These are phyloP conservation scores for Theristicus caerulescens DNA, from an alignment of 2,113 vertebrate genomes.

Conservation along the genomic window DNA sequence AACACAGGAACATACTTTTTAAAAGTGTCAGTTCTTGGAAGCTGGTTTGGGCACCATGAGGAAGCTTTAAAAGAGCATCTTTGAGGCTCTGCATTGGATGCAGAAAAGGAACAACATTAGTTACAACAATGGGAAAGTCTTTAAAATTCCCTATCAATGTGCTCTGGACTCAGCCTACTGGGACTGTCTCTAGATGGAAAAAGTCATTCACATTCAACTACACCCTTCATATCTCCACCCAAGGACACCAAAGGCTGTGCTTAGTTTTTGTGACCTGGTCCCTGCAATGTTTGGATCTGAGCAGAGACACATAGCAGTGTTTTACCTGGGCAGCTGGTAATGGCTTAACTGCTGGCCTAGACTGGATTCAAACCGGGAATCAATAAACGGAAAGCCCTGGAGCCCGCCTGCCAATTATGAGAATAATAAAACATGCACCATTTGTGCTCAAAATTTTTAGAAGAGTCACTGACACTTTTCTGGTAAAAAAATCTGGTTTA, in stretches of 20 bases:
- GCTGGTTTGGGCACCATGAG: neutral
- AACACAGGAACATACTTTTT: neutral
- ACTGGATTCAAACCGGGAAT: neutral
- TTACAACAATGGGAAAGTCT: neutral
- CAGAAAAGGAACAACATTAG: neutral
- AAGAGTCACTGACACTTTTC: neutral
- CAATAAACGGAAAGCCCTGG: neutral
- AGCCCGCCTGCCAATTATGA: accelerated
- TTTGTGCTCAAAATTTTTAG: neutral
- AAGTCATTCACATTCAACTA: neutral
- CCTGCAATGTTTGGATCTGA: neutral
- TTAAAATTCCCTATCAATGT: neutral
- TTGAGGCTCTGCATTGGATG: neutral
- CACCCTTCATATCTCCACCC: neutral
- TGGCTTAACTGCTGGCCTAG: neutral
- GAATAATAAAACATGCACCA: neutral
- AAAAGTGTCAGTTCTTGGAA: neutral
- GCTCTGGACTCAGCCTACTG: neutral
- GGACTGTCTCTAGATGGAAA: neutral
- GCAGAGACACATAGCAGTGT: neutral
- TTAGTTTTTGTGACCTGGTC: neutral
- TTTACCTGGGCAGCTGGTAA: neutral
- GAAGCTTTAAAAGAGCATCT: neutral
- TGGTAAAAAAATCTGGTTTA: neutral
- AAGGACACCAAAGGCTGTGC: neutral